Conservation (phyloP, 2,888 invertebrate species). For the Helleia helle region DNA sequence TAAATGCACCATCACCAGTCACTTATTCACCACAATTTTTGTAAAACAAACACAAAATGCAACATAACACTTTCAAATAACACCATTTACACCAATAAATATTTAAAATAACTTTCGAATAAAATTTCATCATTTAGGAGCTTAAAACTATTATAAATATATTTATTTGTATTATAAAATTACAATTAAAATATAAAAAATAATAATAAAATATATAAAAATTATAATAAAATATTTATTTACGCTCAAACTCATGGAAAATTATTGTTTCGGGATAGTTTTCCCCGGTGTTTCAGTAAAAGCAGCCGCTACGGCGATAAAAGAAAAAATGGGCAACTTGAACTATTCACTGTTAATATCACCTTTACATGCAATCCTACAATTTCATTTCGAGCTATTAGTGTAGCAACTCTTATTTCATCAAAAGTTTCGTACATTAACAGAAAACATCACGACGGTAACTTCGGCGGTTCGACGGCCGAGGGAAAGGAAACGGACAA, state of each 20-base stretch:
- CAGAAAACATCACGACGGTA: constrained; percentile 51
- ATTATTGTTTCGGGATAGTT: constrained; percentile 28
- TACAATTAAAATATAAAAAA: neutral
- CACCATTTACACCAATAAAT: constrained; percentile 5
- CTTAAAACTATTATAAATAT: neutral
- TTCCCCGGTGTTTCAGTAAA: constrained; percentile 22
- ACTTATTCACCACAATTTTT: constrained; percentile 1
- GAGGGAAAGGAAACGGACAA: constrained; percentile 33
- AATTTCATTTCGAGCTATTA: constrained; percentile 66
- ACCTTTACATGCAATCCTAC: constrained; percentile 66
- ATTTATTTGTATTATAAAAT: neutral
- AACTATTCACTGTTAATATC: constrained; percentile 61
- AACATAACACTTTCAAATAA: constrained; percentile 1
- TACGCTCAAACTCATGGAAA: constrained; percentile 24
- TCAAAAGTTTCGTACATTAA: constrained; percentile 55
- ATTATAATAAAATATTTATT: neutral
- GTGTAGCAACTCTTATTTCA: constrained; percentile 57
- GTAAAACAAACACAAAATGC: constrained; percentile 3
- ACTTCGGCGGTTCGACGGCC: constrained; percentile 32
- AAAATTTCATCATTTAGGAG: neutral
- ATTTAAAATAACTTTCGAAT: neutral
- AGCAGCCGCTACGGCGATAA: constrained; percentile 35
- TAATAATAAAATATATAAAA: neutral
- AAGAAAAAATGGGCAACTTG: constrained; percentile 55
- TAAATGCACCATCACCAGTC: neutral